A percentile compares a stretch with the other conserved stretches of the same genome.
phyloP scores from a whole-genome alignment of 1,140 invertebrate species.

The Rhagoletis zephyria region DNA sequence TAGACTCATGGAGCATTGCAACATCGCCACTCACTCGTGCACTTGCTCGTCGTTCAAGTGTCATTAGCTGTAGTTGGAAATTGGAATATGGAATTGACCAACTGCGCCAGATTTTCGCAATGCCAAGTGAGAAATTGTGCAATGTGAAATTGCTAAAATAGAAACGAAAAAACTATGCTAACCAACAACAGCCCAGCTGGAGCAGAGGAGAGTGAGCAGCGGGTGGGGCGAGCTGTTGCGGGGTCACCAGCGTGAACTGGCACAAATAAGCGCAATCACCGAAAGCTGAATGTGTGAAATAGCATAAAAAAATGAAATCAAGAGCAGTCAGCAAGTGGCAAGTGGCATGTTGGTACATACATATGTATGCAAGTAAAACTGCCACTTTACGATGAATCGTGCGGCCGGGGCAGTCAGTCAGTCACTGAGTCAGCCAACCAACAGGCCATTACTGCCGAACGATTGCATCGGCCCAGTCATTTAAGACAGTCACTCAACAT shows the following conservation, averaged over 20 bases:
- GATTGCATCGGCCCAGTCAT: background rate
- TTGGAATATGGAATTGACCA: constrained; percentile 47
- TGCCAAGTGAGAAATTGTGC: constrained; percentile 31
- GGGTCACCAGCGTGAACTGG: background rate
- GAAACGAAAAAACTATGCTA: background rate
- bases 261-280: constrained; percentile 10
- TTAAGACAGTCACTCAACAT: constrained; percentile 4
- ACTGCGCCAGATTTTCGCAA: constrained; percentile 34
- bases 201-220: background rate
- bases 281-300: background rate
- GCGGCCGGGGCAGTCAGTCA: background rate
- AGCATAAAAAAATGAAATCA: constrained; percentile 20
- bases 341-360: background rate
- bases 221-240: background rate
- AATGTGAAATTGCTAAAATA: background rate
- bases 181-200: background rate
- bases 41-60: constrained; percentile 4
- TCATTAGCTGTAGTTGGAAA: constrained; percentile 31
- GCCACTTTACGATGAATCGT: background rate
- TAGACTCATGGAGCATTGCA: background rate
- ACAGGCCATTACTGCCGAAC: background rate
- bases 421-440: background rate
- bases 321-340: constrained; percentile 16
- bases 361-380: background rate
- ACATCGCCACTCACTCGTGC: background rate